Evolutionary conservation across 2,113 vertebrate species (phyloP).

Genomic region (Callipepla californica): DNA sequence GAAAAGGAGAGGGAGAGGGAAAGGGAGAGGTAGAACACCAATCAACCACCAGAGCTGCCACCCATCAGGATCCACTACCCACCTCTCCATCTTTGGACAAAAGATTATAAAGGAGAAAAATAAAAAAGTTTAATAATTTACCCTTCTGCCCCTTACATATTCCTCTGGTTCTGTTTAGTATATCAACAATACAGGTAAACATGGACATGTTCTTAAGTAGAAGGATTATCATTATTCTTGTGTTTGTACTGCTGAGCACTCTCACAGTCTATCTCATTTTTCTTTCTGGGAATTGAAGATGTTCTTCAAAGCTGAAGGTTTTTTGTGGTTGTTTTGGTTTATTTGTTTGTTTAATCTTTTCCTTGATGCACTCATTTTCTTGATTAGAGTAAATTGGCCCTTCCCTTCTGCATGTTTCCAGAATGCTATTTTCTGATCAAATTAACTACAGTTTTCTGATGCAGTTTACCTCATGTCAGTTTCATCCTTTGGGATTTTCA

Average conservation of each 20-base stretch:
- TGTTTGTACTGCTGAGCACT: neutral
- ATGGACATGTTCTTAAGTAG: neutral
- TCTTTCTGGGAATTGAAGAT: neutral
- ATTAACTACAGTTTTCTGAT: neutral
- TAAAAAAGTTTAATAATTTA: neutral
- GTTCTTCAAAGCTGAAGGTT: neutral
- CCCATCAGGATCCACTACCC: neutral
- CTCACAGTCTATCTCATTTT: neutral
- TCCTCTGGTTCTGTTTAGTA: neutral
- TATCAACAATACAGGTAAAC: neutral
- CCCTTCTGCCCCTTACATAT: neutral
- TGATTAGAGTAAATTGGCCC: neutral
- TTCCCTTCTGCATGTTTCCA: neutral
- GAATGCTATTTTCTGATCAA: neutral
- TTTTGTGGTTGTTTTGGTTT: neutral
- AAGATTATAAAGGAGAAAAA: neutral
- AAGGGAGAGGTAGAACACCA: too few species aligned
- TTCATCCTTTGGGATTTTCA: neutral
- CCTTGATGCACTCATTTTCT: neutral
- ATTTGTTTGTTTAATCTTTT: neutral
- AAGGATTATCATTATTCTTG: neutral
- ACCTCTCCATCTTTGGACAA: neutral
- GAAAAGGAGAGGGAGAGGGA: too few species aligned
- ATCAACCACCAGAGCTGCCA: neutral
- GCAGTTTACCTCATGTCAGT: neutral